Percentiles rank a stretch among this genome's conserved stretches.
These are phyloP conservation scores for Xenopus borealis DNA, from an alignment of 2,113 vertebrate species.

Conservation along the genomic window DNA sequence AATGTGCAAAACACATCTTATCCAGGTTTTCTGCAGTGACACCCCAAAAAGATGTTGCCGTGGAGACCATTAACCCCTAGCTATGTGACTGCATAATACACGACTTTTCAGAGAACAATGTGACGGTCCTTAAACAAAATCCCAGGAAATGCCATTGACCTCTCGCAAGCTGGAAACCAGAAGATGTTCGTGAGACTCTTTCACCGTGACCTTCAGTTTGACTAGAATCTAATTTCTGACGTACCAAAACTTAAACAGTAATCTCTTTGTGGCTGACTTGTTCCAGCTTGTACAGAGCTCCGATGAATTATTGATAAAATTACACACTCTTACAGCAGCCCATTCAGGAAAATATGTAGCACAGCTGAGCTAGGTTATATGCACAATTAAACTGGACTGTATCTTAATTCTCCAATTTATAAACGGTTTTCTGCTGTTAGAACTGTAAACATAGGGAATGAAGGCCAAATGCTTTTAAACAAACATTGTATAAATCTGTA, in stretches of 20 bases:
- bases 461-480: too few species aligned
- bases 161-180: background rate
- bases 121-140: too few species aligned
- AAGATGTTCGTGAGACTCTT: slow-evolving; percentile 3
- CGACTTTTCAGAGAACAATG: too few species aligned
- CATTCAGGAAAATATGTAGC: background rate
- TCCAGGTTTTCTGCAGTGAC: too few species aligned
- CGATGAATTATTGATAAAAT: slow-evolving; percentile 25
- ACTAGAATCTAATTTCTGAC: background rate
- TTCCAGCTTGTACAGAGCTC: slow-evolving; percentile 1
- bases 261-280: background rate
- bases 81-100: too few species aligned
- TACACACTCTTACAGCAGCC: background rate
- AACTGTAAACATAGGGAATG: too few species aligned
- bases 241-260: slow-evolving; percentile 1
- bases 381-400: background rate
- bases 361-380: background rate
- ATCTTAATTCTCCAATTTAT: background rate
- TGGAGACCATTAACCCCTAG: too few species aligned
- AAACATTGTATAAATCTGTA: too few species aligned
- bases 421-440: too few species aligned
- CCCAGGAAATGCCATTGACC: too few species aligned
- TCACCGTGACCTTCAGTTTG: slow-evolving; percentile 15
- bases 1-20: too few species aligned
- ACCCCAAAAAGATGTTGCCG: too few species aligned